A percentile compares a stretch with the other conserved stretches of the same genome.
phyloP scores from a whole-genome alignment of 2,888 invertebrate genomes.

The Entomobrya proxima region DNA sequence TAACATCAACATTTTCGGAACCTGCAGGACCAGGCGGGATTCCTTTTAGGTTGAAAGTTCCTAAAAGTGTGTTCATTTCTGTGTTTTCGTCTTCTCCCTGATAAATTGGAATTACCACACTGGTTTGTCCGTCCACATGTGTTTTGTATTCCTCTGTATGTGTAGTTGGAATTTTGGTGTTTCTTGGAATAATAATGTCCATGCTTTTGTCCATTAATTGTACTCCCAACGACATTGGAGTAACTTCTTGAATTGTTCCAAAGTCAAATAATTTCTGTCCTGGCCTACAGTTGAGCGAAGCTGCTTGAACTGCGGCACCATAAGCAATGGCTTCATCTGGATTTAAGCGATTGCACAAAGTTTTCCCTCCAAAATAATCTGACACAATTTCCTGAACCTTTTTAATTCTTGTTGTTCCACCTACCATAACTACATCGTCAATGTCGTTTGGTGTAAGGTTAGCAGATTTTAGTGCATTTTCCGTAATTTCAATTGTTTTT shows the following conservation, averaged over 20 bases:
- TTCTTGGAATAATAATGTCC: constrained; percentile 36
- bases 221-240: constrained; percentile 57
- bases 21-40: constrained; percentile 41
- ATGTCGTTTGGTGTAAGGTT: background rate
- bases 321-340: constrained; percentile 81
- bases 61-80: constrained; percentile 21
- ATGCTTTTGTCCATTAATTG: background rate
- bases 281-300: constrained; percentile 78
- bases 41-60: constrained; percentile 25
- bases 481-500: background rate
- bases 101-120: constrained; percentile 27
- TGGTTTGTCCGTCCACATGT: constrained; percentile 1
- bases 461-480: background rate
- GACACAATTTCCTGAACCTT: constrained; percentile 75
- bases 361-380: constrained; percentile 78
- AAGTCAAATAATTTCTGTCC: background rate
- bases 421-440: background rate
- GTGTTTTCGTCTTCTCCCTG: constrained; percentile 32
- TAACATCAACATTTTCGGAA: constrained; percentile 29
- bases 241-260: constrained; percentile 34
- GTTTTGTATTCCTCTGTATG: constrained; percentile 2
- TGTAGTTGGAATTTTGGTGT: constrained; percentile 9
- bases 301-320: constrained; percentile 81
- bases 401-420: constrained; percentile 6
- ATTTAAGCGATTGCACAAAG: constrained; percentile 79